These are phyloP conservation scores for Benitochromis conjunctus DNA, from an alignment of 2,113 vertebrate species.

Conservation along the genomic window DNA sequence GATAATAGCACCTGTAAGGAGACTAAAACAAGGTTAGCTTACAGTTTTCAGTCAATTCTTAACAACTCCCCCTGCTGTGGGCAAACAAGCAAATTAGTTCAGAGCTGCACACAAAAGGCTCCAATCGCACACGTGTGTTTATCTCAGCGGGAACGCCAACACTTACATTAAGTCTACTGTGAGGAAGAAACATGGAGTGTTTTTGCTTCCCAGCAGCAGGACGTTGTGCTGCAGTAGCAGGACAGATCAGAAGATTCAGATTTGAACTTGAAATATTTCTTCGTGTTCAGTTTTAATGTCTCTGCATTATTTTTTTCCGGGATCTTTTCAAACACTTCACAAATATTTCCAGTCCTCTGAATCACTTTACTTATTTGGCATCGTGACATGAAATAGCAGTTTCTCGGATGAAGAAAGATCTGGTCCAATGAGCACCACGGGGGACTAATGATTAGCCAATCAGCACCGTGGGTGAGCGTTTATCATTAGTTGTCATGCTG, in stretches of 20 bases:
- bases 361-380: neutral
- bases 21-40: neutral
- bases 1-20: neutral
- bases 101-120: neutral
- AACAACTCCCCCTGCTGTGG: neutral
- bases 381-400: neutral
- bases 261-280: neutral
- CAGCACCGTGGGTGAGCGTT: neutral
- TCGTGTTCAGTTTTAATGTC: neutral
- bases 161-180: neutral
- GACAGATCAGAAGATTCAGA: neutral
- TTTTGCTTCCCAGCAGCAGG: neutral
- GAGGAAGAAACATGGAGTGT: neutral
- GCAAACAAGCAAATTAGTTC: neutral
- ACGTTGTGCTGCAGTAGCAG: neutral
- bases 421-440: neutral
- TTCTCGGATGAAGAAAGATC: neutral
- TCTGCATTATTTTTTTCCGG: neutral
- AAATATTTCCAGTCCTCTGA: neutral
- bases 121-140: neutral
- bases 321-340: neutral
- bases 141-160: slow-evolving; percentile 1
- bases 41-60: neutral
- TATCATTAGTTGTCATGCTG: neutral
- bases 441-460: neutral